phyloP scores from a whole-genome alignment of 92 coral and sea anemone species.

The Hydrozoanthus gracilis region DNA sequence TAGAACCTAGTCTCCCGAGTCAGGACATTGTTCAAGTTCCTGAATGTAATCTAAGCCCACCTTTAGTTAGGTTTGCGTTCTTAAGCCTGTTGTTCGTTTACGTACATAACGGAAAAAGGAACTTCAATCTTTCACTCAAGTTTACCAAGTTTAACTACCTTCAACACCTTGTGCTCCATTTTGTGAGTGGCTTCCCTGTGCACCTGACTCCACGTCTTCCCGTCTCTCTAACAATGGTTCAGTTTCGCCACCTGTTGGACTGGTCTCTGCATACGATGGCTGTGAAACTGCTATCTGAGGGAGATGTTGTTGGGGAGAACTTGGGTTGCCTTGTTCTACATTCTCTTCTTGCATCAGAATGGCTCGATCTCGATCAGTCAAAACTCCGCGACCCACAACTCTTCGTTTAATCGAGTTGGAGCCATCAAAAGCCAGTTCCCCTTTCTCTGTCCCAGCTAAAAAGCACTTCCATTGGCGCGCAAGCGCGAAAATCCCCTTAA shows the following conservation, averaged over 20 bases:
- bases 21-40: no score
- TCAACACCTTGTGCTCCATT: slow-evolving; percentile 5
- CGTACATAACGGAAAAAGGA: no score
- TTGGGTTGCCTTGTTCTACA: slow-evolving; percentile 42
- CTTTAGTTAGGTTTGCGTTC: no score
- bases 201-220: slow-evolving; percentile 18
- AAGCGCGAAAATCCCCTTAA: slow-evolving; percentile 92
- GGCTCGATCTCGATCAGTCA: slow-evolving; percentile 98
- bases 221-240: slow-evolving; percentile 21
- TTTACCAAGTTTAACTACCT: not conserved
- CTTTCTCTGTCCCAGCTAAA: slow-evolving; percentile 95
- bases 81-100: no score
- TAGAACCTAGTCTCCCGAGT: no score
- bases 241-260: slow-evolving; percentile 16
- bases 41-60: no score
- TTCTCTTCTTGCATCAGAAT: slow-evolving; percentile 87
- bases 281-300: slow-evolving; percentile 11
- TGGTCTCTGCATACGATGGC: slow-evolving; percentile 9
- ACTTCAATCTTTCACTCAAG: no score
- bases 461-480: slow-evolving; percentile 99
- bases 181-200: slow-evolving; percentile 10
- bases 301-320: slow-evolving; percentile 20
- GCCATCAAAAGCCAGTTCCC: slow-evolving; percentile 90
- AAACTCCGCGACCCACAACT: slow-evolving; percentile 98
- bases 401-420: slow-evolving; percentile 95